A percentile compares a stretch with the other conserved stretches of the same genome.
Evolutionary conservation across 2,888 invertebrate species (phyloP).

Genomic region (Rotaria magnacalcarata): DNA sequence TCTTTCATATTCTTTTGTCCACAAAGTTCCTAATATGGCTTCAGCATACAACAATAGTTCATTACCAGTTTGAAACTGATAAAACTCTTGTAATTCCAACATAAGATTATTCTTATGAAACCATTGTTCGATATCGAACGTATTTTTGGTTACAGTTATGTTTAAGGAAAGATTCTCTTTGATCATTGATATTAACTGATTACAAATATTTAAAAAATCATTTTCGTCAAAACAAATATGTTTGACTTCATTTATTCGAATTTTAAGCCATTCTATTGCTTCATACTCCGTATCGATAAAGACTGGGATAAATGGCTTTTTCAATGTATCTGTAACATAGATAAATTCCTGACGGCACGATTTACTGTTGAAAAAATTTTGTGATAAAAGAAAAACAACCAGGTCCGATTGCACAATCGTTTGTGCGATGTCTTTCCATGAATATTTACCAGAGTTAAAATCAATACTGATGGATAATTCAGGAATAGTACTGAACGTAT

Average conservation of each 20-base stretch:
- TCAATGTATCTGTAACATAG: background rate
- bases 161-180: background rate
- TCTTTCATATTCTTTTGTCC: conserved; percentile 11
- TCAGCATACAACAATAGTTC: background rate
- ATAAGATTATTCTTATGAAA: background rate
- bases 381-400: background rate
- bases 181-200: background rate
- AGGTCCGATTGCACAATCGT: background rate
- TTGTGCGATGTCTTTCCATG: background rate
- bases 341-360: background rate
- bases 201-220: background rate
- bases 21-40: background rate
- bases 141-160: background rate
- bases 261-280: background rate
- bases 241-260: background rate
- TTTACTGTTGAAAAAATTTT: background rate
- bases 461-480: background rate
- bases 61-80: background rate
- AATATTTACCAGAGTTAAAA: background rate
- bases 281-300: background rate
- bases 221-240: background rate
- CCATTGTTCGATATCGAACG: background rate
- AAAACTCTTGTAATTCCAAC: background rate
- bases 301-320: background rate
- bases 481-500: background rate